Base-by-base conservation (phyloP, 1,140 invertebrate species). In the Palaemon carinicauda region DNA sequence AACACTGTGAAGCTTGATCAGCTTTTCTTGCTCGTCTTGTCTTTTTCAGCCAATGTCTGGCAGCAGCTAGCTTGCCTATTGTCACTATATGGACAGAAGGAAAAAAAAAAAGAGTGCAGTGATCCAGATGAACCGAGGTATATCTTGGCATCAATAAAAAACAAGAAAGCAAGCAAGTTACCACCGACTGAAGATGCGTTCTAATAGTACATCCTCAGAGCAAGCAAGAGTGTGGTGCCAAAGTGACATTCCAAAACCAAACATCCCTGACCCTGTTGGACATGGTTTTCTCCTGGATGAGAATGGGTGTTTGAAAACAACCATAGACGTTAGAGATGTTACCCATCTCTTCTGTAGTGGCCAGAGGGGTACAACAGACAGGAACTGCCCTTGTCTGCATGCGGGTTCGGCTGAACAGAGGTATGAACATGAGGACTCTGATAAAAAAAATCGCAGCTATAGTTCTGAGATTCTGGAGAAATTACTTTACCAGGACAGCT, bases 311-410 rank as follows among this genome's bases (percentile, higher is more conserved):
- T 19, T 31, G 71, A 74, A 74, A 74, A 12, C 71, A 74, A 31
- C 27, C 52, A 60, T 60, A 19, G 19, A 74, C 19, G 50, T 78
- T 78, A 69, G 54, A 78, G 9, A 78, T n/a, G 54, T 78, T 69
- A 78, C 75, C 75, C 75, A 78, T 78, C 75, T 78, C 75, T 51
- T 78, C 75, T 78, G 75, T 9, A 78, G 54, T 78, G 75, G 33
- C 75, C 41, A 29, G 54, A 12, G 54, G 21, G 21, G 75, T 69
- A 78, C 9, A 69, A 69, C 54, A 69, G 21, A n/a, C 50, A 78
- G 50, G 41, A 78, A 78, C 24, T 78, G 41, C 21, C 75, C 75
- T 78, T 78, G 75, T 69, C 75, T 53, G 9, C 75, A 24, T 51
- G 75, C 75, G 50, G 75, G 75, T 52, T 29, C 33, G 75, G 50